These are phyloP conservation scores for Phacellophora camtschatica DNA, from an alignment of 30 jellyfish, hydroid and myxozoan species.

Conservation along the genomic window DNA sequence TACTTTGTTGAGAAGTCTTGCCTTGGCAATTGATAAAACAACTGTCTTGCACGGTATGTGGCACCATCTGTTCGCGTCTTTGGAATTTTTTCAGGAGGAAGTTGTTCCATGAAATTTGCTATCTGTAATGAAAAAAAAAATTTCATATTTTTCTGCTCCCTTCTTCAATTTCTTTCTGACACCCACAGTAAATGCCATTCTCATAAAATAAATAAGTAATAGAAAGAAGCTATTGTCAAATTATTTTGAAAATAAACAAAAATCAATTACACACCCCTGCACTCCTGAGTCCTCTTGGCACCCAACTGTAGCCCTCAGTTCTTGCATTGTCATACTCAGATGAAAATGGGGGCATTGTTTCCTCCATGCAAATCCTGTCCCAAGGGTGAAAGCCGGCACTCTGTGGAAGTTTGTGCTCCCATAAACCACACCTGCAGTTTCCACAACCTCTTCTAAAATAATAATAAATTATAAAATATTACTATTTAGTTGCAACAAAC, in stretches of 20 bases:
- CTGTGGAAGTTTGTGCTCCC: slow-evolving; percentile 92
- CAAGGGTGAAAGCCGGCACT: slow-evolving; percentile 86
- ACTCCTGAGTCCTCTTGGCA: slow-evolving; percentile 91
- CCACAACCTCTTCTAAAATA: slow-evolving; percentile 95
- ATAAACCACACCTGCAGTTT: slow-evolving; percentile 91
- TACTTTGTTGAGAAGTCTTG: slow-evolving; percentile 84
- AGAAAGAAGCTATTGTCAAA: too few species aligned
- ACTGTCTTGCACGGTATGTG: slow-evolving; percentile 80
- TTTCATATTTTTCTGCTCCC: not conserved
- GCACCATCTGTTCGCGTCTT: slow-evolving; percentile 76
- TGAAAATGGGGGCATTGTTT: slow-evolving; percentile 81
- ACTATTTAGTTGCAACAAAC: too few species aligned
- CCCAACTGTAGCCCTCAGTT: slow-evolving; percentile 91
- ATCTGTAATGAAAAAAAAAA: slow-evolving; percentile 34
- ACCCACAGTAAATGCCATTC: too few species aligned
- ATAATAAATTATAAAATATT: too few species aligned
- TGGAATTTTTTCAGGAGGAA: slow-evolving; percentile 77
- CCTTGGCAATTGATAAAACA: slow-evolving; percentile 85
- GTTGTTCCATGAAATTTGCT: slow-evolving; percentile 81
- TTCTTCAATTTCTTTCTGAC: too few species aligned
- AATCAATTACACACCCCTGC: slow-evolving; percentile 71
- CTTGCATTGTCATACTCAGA: slow-evolving; percentile 92
- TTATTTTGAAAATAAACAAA: too few species aligned
- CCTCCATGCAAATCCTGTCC: slow-evolving; percentile 80
- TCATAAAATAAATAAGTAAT: too few species aligned